Evolutionary conservation across 2,888 invertebrate species (phyloP), one percentile per base, ranked within the genome.

Genomic region (Brenthis hecate): DNA sequence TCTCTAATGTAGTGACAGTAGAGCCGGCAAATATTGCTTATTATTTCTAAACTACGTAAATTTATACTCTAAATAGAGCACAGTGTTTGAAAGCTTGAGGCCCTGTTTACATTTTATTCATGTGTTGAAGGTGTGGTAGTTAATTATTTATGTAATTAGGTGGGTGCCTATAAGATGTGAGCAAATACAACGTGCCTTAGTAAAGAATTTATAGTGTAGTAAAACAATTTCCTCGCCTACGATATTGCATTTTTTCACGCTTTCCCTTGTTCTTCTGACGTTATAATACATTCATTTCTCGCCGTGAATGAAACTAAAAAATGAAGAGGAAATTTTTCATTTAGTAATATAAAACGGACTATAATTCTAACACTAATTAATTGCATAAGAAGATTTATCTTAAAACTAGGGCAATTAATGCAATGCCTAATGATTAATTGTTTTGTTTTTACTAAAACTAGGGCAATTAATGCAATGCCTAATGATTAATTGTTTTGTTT

Each of bases 121-220:
- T 66, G 68, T 68, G 71, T 69, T 65, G 69, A 67, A 68, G 71
- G 72, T 71, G 72, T 63, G 57, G 65, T 73, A 53, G 66, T 75
- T 72, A 75, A 76, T 73, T 74, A 76, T 75, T 73, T 74, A 75
- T 74, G 73, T 74, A 73, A 74, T 72, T 56, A 74, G 68, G 69
- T 70, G 66, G 66, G 54, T 69, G 62, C 50, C n/a, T 56, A 60
- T 69, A 61, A 16, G 43, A 65, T 56, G 57, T 67, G 47, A 58
- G 64, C 58, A 58, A 69, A 62, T 53, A 56, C 58, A 58, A 60
- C 47, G 43, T 61, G 65, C 55, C 68, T 62, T 55, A 53, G 65
- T 65, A 55, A 70, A 70, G 57, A 70, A 70, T 70, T 66, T 70
- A 68, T 65, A 65, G 55, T 55, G 56, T 62, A 62, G 57, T 65